phyloP scores from a whole-genome alignment of 2,888 invertebrate genomes.

The Vesta saturnalis region DNA sequence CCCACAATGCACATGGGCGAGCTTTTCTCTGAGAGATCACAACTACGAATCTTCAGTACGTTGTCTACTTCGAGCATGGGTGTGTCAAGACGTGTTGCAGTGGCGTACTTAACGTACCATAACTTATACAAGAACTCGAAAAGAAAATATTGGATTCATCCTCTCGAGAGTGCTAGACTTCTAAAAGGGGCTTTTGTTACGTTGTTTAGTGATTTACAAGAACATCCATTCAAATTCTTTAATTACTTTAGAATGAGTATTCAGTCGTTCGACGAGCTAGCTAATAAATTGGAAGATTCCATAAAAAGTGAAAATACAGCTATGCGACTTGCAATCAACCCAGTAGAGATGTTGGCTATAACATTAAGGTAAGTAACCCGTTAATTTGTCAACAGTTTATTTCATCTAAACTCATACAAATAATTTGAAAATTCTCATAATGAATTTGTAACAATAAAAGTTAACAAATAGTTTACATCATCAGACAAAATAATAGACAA shows the following conservation, averaged over 20 bases:
- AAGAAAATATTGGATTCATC: background rate
- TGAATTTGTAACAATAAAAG: too few relatives aligned
- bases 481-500: too few relatives aligned
- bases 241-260: conserved; percentile 8
- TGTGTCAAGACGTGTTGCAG: too few relatives aligned
- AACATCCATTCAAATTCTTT: background rate
- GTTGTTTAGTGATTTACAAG: background rate
- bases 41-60: too few relatives aligned
- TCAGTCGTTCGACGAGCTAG: background rate
- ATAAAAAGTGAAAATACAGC: background rate
- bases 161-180: background rate
- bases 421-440: too few relatives aligned
- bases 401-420: too few relatives aligned
- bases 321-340: background rate
- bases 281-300: conserved; percentile 4
- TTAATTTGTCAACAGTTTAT: too few relatives aligned
- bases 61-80: too few relatives aligned
- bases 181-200: background rate
- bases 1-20: background rate
- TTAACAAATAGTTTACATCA: too few relatives aligned
- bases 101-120: background rate
- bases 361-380: too few relatives aligned
- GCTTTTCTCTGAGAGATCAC: too few relatives aligned
- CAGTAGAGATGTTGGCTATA: conserved; percentile 1
- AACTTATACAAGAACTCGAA: conserved; percentile 1